Base-by-base conservation (phyloP, 2,888 invertebrate genomes). In the Bruchidius siliquastri region DNA sequence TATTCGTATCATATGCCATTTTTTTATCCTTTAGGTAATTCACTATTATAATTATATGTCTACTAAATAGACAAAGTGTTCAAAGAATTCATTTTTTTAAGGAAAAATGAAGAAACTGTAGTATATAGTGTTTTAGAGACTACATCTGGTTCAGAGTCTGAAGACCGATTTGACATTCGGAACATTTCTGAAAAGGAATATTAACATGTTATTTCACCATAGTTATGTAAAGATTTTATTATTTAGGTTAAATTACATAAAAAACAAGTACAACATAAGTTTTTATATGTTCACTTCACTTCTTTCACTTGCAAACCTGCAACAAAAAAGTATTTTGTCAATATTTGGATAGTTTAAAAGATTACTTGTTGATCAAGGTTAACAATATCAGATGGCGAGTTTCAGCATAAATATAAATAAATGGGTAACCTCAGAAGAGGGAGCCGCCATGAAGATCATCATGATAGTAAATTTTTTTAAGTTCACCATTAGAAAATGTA, bases 291-390 rank as follows among this genome's bases (percentile, higher is more conserved):
- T 49, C 49, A 49, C 49, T 49, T 49, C 13, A 95, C 94, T 90
- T 96, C 96, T 86, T 96, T 96, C 72, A 96, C 96, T 88, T 96
- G 96, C 71, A 96, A 91, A 90, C 96, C 94, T 94, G 89, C 67
- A 91, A 91, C 84, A 88, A 88, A 84, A 84, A 83, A 80, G 83
- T 83, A 80, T 73, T 26, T 26, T 13, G 49, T 49, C 0, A 49
- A 49, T 13, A 49, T 49, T 18, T 49, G 49, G 1, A 1, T 49
- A 13, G 18, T 13, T 13, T 1, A 49, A 30, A 30, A 6, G 30
- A 8, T 30, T 8, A 6, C n/a, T n/a, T n/a, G n/a, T n/a, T n/a
- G n/a, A n/a, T n/a, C 26, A 26, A 4, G 8, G 2, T 13, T 49
- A 18, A 6, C 20, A 70, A 22, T 22, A 18, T 70, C 70, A 83